Conservation (phyloP, 2,113 vertebrate genomes). For the Hippocampus zosterae region DNA sequence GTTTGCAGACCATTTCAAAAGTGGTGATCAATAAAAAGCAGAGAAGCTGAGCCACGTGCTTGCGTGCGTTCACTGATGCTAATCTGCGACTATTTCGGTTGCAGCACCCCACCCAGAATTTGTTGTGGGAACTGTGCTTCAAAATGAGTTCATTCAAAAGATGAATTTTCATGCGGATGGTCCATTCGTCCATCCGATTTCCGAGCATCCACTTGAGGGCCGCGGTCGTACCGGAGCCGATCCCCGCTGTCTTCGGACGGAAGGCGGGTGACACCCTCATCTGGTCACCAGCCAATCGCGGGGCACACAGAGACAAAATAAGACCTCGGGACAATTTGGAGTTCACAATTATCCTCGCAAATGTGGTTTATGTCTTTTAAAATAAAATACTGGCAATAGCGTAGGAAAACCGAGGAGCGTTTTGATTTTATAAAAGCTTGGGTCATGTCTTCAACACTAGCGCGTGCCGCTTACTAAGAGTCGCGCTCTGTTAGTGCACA, state of each 20-base stretch:
- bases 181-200: no score
- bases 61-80: background rate
- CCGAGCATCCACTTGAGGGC: no score
- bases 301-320: no score
- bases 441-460: background rate
- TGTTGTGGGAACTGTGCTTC: background rate
- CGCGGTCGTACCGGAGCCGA: no score
- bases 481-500: no score
- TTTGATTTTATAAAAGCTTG: background rate
- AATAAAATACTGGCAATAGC: background rate
- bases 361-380: background rate
- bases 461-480: constrained; percentile 1
- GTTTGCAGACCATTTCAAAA: background rate
- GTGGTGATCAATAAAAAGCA: background rate
- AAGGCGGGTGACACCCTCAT: no score
- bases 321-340: no score
- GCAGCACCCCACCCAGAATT: background rate
- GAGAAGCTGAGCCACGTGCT: background rate
- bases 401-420: background rate
- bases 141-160: background rate
- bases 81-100: background rate
- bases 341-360: no score
- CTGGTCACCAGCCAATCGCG: no score
- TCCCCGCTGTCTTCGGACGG: no score
- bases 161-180: background rate